These are phyloP conservation scores for Dasysyrphus albostriatus DNA, from an alignment of 2,888 invertebrate genomes.

Conservation along the genomic window DNA sequence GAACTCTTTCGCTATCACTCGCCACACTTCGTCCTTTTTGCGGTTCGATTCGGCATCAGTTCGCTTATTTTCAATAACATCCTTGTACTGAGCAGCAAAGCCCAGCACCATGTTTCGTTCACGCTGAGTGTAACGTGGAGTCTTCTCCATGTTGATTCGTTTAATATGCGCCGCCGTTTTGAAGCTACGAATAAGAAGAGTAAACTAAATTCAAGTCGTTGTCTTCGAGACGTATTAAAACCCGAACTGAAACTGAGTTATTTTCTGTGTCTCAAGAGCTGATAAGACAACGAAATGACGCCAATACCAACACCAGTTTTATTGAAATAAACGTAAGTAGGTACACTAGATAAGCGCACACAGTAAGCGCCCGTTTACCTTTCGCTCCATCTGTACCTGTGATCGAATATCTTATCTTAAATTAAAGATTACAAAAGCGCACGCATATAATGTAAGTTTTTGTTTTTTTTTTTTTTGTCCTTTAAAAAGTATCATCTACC, in stretches of 20 bases:
- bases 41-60: conserved; percentile 83
- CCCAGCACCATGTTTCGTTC: conserved; percentile 83
- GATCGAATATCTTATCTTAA: conserved; percentile 82
- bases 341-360: conserved; percentile 73
- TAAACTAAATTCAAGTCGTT: conserved; percentile 48
- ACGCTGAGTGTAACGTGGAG: conserved; percentile 83
- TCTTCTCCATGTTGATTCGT: conserved; percentile 83
- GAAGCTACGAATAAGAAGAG: conserved; percentile 78
- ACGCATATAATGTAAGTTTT: conserved; percentile 31
- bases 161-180: conserved; percentile 82
- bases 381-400: conserved; percentile 52
- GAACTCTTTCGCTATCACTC: conserved; percentile 83
- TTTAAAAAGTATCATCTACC: background rate
- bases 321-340: conserved; percentile 73
- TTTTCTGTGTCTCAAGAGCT: conserved; percentile 34
- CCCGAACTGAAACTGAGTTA: conserved; percentile 60
- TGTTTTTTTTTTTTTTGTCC: conserved; percentile 8
- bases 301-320: conserved; percentile 53
- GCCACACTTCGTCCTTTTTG: conserved; percentile 83
- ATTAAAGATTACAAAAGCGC: conserved; percentile 80
- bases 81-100: conserved; percentile 83
- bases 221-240: conserved; percentile 73
- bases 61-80: conserved; percentile 83
- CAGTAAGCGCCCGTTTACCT: conserved; percentile 77
- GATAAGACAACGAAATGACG: conserved; percentile 54